Conservation (phyloP, 2,797 vertebrate species). For the Chelon auratus region DNA sequence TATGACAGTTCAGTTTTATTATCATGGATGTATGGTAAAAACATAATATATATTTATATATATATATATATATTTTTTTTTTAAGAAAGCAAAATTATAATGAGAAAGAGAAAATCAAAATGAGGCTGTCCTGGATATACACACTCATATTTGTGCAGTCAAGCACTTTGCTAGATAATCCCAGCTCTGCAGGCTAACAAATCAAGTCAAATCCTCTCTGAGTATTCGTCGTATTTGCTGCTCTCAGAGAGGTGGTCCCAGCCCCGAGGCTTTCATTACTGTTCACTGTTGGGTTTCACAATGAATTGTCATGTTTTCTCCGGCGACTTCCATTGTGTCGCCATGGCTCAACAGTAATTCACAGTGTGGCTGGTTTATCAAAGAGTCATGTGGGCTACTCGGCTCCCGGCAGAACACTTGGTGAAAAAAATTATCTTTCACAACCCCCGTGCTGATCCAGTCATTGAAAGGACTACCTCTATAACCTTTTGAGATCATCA, state of each 20-base stretch:
- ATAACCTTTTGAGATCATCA: conserved; percentile 79
- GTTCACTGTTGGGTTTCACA: conserved; percentile 28
- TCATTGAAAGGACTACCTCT: conserved; percentile 22
- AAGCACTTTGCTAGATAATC: conserved; percentile 53
- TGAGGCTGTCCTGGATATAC: conserved; percentile 40
- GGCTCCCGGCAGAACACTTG: conserved; percentile 20
- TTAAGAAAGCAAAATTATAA: conserved; percentile 37
- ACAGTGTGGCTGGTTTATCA: conserved; percentile 21
- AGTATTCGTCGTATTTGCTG: conserved; percentile 41
- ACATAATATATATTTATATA: conserved; percentile 21
- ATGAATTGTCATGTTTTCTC: conserved; percentile 34
- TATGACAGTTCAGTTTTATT: conserved; percentile 12
- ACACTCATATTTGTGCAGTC: conserved; percentile 45
- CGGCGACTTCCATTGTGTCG: conserved; percentile 31
- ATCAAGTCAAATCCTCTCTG: conserved; percentile 55
- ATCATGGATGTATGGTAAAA: conserved; percentile 33
- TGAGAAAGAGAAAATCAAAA: conserved; percentile 37
- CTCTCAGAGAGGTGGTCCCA: conserved; percentile 29
- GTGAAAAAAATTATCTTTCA: conserved; percentile 5
- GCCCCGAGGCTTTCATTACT: conserved; percentile 32
- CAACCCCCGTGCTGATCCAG: conserved; percentile 17
- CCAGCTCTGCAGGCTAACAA: conserved; percentile 43
- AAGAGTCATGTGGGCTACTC: conserved; percentile 42
- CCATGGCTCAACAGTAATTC: conserved; percentile 25
- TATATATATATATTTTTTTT: too few relatives aligned